Percentiles rank a stretch among this genome's conserved stretches.
phyloP scores from a whole-genome alignment of 2,888 invertebrate species.

The Sminthurinus aureus region DNA sequence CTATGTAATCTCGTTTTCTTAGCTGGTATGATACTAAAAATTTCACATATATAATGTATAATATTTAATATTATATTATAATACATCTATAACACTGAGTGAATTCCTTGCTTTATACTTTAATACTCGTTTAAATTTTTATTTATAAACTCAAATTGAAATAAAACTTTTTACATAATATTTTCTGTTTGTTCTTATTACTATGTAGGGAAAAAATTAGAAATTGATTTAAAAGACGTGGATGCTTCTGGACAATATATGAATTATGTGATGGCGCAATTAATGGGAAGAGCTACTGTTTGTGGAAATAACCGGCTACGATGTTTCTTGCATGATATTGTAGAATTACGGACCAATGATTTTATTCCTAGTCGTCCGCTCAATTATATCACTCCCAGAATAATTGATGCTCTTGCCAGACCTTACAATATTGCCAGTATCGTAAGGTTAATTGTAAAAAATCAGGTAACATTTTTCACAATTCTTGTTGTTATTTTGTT shows the following conservation, averaged over 20 bases:
- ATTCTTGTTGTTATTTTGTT: no score
- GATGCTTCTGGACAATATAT: constrained; percentile 25
- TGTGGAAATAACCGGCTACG: constrained; percentile 26
- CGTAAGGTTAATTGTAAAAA: constrained; percentile 30
- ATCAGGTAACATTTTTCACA: constrained; percentile 18
- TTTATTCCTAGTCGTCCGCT: constrained; percentile 32
- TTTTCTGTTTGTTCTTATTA: not conserved
- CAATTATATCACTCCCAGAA: constrained; percentile 39
- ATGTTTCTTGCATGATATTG: constrained; percentile 40
- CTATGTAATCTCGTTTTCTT: constrained; percentile 37
- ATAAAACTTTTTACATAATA: not conserved
- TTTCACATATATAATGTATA: not conserved
- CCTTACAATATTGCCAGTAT: constrained; percentile 33
- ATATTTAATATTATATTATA: no score
- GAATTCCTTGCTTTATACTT: no score
- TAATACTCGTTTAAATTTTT: no score
- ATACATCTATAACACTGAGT: no score
- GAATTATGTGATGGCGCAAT: constrained; percentile 27
- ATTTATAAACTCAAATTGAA: no score
- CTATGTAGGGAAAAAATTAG: constrained; percentile 29
- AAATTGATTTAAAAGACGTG: constrained; percentile 28
- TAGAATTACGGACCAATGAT: constrained; percentile 33
- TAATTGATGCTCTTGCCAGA: constrained; percentile 26
- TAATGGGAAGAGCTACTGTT: constrained; percentile 10
- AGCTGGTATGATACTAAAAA: constrained; percentile 10